Evolutionary conservation across 2,113 vertebrate species (phyloP), one percentile per base, ranked within the genome.

Genomic region (Callorhinus ursinus): DNA sequence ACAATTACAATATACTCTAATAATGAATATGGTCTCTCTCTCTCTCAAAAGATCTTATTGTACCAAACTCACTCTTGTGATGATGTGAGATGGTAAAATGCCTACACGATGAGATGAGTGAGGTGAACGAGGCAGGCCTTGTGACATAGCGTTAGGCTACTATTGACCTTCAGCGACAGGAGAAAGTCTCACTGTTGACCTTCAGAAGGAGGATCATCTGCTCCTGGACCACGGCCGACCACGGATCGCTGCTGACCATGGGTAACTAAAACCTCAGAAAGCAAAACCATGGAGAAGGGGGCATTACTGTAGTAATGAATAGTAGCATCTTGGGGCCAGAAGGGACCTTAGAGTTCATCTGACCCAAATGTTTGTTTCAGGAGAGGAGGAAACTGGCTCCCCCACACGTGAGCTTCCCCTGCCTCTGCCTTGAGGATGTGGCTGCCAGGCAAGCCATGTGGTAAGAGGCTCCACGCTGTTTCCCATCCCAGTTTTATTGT

Each of bases 331-430:
- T 67, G 26, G 61, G 65, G 79, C 61, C 33, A 84, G 61, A 96
- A 83, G 69, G 49, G 33, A 80, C 33, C 57, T 53, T n/a, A 18
- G 63, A 49, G n/a, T 81, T 71, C 46, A 80, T 88, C n/a, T 77
- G 57, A 57, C 39, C 36, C 67, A 85, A 59, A 36, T 39, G 46
- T 96, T 93, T 95, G 77, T 79, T 39, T 80, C n/a, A 79, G 77
- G 33, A 16, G 49, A 80, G 71, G 7, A 96, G 79, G 49, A 85
- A 93, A 82, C 7, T 67, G 49, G 7, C 80, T 67, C 46, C 24
- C 33, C 13, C 33, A 5, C 4, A 1, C 21, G 14, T 14, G 33
- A 76, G 14, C 22, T 51, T 81, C 74, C 57, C 28, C 7, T 7
- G 59, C 39, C 36, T 67, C 49, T 19, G 36, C 11, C 31, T 19